phyloP scores from a whole-genome alignment of 2,113 vertebrate species.

The Grammomys dolichurus region DNA sequence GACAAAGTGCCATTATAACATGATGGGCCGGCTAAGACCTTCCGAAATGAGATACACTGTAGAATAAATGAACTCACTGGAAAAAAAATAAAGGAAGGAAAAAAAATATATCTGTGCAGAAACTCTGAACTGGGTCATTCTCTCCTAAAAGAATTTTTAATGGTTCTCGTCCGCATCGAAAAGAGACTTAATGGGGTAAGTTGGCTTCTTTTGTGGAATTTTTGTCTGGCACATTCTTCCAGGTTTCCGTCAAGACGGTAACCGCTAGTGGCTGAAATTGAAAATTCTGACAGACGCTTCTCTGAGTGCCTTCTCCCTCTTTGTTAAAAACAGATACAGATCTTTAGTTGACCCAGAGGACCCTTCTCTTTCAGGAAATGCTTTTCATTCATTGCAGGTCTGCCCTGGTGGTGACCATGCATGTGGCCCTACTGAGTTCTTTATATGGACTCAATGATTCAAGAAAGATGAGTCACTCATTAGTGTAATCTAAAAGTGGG shows the following conservation, averaged over 20 bases:
- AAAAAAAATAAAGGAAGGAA: conserved; percentile 40
- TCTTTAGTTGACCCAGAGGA: background rate
- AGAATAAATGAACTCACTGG: conserved; percentile 36
- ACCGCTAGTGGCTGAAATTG: conserved; percentile 56
- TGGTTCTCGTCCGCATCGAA: conserved; percentile 57
- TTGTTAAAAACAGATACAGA: conserved; percentile 46
- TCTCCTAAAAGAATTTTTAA: conserved; percentile 62
- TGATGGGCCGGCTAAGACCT: conserved; percentile 46
- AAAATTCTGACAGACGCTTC: conserved; percentile 68
- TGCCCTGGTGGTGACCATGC: background rate
- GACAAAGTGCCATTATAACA: conserved; percentile 54
- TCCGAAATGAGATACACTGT: conserved; percentile 41
- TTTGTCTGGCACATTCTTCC: conserved; percentile 36
- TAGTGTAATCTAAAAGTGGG: background rate
- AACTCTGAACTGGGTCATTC: conserved; percentile 58
- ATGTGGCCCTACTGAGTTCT: background rate
- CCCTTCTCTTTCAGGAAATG: background rate
- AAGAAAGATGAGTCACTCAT: conserved; percentile 11
- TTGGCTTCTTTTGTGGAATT: conserved; percentile 65
- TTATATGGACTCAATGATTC: background rate
- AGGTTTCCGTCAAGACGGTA: conserved; percentile 53
- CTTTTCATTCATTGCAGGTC: conserved; percentile 14
- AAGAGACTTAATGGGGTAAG: conserved; percentile 53
- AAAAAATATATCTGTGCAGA: conserved; percentile 52
- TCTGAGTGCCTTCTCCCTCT: conserved; percentile 11